Conservation (phyloP, 2,113 vertebrate genomes). For the Platysternon megacephalum region DNA sequence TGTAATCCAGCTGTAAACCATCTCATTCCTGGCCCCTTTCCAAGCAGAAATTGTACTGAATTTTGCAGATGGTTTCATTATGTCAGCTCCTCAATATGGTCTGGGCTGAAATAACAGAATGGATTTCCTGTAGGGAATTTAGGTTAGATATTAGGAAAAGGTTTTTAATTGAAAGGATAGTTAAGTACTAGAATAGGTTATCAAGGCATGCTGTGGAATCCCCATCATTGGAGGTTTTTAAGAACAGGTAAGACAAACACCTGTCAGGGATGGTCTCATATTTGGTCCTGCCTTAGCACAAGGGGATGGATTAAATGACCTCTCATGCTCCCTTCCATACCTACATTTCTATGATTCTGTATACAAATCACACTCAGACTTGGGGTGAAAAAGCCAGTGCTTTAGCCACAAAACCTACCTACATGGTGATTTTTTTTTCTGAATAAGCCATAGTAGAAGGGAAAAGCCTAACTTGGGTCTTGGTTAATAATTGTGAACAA, state of each 20-base stretch:
- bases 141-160: no score
- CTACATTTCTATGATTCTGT: not conserved
- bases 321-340: no score
- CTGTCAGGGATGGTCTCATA: no score
- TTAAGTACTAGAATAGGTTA: no score
- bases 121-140: not conserved
- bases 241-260: no score
- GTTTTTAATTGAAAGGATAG: no score
- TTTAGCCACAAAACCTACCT: not conserved
- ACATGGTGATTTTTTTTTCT: not conserved
- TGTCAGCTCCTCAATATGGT: not conserved
- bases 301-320: no score
- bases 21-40: not conserved
- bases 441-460: not conserved
- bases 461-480: not conserved
- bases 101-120: not conserved
- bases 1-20: not conserved
- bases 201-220: no score
- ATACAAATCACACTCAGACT: not conserved
- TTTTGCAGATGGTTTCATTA: not conserved
- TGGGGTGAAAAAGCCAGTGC: not conserved
- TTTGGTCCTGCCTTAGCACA: no score
- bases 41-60: not conserved
- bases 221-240: no score
- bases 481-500: not conserved